Evolutionary conservation across 2,113 vertebrate species (phyloP).

Genomic region (Scolopax mira): DNA sequence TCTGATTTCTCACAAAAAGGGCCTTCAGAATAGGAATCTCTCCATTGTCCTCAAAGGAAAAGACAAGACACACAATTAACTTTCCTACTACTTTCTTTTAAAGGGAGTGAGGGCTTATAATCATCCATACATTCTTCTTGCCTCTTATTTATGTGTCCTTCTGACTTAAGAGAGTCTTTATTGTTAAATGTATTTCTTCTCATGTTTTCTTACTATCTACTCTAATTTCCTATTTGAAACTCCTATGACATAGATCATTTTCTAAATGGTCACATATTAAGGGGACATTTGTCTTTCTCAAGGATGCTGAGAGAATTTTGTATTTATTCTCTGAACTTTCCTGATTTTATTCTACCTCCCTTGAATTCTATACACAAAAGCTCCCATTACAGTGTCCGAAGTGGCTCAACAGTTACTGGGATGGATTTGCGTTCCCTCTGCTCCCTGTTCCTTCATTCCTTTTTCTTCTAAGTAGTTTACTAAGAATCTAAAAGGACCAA

Average conservation of each 20-base stretch:
- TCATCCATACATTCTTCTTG: neutral
- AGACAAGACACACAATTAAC: neutral
- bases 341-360: neutral
- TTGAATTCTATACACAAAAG: neutral
- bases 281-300: neutral
- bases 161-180: neutral
- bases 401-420: neutral
- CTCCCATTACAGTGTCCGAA: neutral
- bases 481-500: neutral
- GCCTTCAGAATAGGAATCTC: conserved; percentile 9
- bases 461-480: neutral
- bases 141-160: neutral
- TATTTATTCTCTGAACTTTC: neutral
- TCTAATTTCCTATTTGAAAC: neutral
- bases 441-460: neutral
- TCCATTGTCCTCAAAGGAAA: conserved; percentile 6
- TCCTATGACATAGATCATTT: neutral
- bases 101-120: neutral
- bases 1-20: neutral
- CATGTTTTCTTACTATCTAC: neutral
- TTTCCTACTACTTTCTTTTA: neutral
- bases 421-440: neutral
- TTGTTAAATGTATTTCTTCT: neutral
- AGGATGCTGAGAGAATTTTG: neutral
- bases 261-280: neutral